A percentile compares a stretch with the other conserved stretches of the same genome.
Evolutionary conservation across 2,888 invertebrate genomes (phyloP).

Genomic region (Aradus depressus): DNA sequence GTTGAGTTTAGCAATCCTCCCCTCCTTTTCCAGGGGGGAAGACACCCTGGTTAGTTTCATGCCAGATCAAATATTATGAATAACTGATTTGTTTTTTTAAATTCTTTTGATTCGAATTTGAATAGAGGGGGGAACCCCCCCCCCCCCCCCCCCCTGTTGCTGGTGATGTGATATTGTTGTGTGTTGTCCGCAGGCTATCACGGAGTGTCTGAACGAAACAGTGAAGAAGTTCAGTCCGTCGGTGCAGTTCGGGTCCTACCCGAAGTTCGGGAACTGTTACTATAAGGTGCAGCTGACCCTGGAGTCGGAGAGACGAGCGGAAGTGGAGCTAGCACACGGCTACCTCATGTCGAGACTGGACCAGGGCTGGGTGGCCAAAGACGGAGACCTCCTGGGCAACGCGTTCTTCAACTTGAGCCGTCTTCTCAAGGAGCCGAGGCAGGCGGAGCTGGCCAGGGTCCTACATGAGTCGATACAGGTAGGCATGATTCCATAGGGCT

Average conservation of each 20-base stretch:
- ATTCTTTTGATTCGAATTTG: too few relatives aligned
- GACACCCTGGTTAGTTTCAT: too few relatives aligned
- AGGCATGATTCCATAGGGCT: too few relatives aligned
- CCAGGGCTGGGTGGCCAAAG: constrained; percentile 37
- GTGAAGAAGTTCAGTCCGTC: constrained; percentile 39
- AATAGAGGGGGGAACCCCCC: too few relatives aligned
- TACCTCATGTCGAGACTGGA: constrained; percentile 37
- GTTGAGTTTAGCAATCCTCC: too few relatives aligned
- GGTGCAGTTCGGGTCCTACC: constrained; percentile 49
- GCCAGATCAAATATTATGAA: too few relatives aligned
- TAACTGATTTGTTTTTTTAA: too few relatives aligned
- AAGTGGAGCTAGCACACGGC: constrained; percentile 36
- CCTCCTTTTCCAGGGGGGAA: too few relatives aligned
- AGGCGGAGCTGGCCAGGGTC: too few relatives aligned
- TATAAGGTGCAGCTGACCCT: constrained; percentile 44
- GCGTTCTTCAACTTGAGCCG: constrained; percentile 19
- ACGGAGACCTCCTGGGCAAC: constrained; percentile 21
- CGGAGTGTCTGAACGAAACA: constrained; percentile 37
- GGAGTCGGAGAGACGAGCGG: constrained; percentile 38
- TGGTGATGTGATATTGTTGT: background rate
- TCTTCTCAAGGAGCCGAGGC: too few relatives aligned
- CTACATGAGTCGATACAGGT: too few relatives aligned
- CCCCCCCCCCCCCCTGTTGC: too few relatives aligned
- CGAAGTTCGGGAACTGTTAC: constrained; percentile 40
- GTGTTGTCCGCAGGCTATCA: constrained; percentile 30